Evolutionary conservation across 2,888 invertebrate genomes (phyloP), one percentile per base, ranked within the genome.

Genomic region (Leptinotarsa juncta): DNA sequence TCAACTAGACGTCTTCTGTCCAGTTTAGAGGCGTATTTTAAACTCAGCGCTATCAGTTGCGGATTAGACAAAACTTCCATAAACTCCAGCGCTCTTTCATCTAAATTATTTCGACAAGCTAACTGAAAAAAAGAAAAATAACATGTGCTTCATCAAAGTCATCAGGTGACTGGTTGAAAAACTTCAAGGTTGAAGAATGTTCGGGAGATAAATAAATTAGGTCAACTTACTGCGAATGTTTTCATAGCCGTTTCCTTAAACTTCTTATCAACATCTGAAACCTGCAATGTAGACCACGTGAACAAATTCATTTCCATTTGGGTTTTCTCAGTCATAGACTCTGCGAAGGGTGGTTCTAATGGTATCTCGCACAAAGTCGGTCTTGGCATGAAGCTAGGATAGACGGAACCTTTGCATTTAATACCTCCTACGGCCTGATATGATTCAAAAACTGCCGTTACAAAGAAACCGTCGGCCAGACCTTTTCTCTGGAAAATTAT

Each of bases 391-490:
- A 97, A 95, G 48, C 93, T 91, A 0, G 98, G 98, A 89, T 95
- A 98, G 18, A 93, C 90, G 20, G 94, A 91, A n/a, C 97, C 97
- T 85, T 96, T 94, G 83, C 98, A 98, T 70, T 95, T 90, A 42
- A 98, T 94, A 16, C 95, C 95, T 57, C 95, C 92, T 5, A 97
- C 90, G 71, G 92, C 93, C 86, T 95, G 94, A 18, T 92, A 91
- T 0, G 90, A 90, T 88, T 98, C 97, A 78, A 92, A 94, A 0
- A 97, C 89, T 77, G 96, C 92, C 53, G 95, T 91, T 60, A 95
- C 88, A 85, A 95, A 96, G 84, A 93, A 94, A 82, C 93, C 91
- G 84, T 95, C 94, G 5, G 92, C 91, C 77, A 92, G 92, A 67
- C 93, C 93, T 84, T 92, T 92, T 65, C 88, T 87, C 91, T 92